Percentiles rank a stretch among this genome's conserved stretches.
phyloP scores from a whole-genome alignment of 37 sponge, comb jelly and placozoan species.

The Agelas oroides region DNA sequence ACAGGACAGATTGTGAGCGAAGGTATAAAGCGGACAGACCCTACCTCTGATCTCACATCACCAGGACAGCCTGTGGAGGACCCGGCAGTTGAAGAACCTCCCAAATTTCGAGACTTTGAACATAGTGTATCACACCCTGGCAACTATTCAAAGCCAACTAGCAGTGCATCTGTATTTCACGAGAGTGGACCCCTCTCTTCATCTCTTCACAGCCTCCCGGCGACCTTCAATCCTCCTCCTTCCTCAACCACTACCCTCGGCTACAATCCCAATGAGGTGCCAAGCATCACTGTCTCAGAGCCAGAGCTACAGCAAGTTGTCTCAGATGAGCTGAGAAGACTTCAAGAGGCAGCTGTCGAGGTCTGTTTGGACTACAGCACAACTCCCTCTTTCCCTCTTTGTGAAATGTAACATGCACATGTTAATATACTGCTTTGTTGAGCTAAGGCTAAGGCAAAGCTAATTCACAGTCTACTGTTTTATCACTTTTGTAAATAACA shows the following conservation, averaged over 20 bases:
- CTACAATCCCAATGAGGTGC: constrained; percentile 28
- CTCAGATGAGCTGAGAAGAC: constrained; percentile 22
- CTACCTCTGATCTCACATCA: neutral
- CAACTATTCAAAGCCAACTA: no score
- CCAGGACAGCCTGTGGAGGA: neutral
- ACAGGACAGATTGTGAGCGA: no score
- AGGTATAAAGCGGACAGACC: neutral
- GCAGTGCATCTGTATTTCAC: no score
- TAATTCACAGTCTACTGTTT: no score
- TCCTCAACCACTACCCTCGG: constrained; percentile 2
- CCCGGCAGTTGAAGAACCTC: neutral
- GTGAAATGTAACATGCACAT: no score
- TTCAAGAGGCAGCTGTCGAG: constrained; percentile 16
- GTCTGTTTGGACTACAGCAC: neutral
- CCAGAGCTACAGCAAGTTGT: constrained; percentile 14
- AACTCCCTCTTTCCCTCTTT: no score
- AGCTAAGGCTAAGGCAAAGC: no score
- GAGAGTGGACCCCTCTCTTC: constrained; percentile 1
- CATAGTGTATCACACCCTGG: no score
- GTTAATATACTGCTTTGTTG: no score
- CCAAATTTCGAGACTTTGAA: no score
- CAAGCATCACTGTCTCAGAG: constrained; percentile 20
- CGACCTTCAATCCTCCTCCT: constrained; percentile 20
- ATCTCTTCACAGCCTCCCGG: constrained; percentile 18
- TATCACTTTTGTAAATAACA: no score